A percentile compares a stretch with the other conserved stretches of the same genome.
phyloP scores from a whole-genome alignment of 92 coral and sea anemone genomes.

The Bergia puertoricense region DNA sequence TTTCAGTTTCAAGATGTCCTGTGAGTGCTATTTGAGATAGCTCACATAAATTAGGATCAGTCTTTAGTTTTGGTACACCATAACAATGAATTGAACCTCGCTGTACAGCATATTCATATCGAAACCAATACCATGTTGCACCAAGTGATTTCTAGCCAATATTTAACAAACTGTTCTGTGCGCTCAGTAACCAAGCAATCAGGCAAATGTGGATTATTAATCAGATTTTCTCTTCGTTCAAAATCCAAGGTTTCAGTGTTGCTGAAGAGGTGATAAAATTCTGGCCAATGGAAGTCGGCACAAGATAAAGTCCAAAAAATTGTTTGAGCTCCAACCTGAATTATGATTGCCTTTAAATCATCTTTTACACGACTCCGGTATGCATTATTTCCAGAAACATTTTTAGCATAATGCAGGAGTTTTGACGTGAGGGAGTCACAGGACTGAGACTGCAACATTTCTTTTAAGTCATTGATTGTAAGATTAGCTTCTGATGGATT shows the following conservation, averaged over 20 bases:
- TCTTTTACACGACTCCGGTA: slow-evolving; percentile 30
- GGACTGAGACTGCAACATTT: slow-evolving; percentile 22
- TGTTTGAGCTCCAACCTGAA: slow-evolving; percentile 36
- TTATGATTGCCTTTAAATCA: slow-evolving; percentile 25
- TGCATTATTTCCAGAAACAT: slow-evolving; percentile 32
- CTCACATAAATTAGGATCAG: slow-evolving; percentile 66
- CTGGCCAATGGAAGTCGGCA: slow-evolving; percentile 41
- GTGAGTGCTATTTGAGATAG: slow-evolving; percentile 54
- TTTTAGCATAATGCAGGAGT: slow-evolving; percentile 45
- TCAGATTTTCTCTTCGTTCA: slow-evolving; percentile 43
- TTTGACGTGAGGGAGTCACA: slow-evolving; percentile 22
- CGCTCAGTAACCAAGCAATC: slow-evolving; percentile 69
- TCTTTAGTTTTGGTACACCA: slow-evolving; percentile 67
- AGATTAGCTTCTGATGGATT: slow-evolving; percentile 40
- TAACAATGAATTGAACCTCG: slow-evolving; percentile 76
- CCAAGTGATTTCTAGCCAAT: slow-evolving; percentile 59
- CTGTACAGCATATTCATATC: slow-evolving; percentile 73
- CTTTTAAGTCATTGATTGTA: slow-evolving; percentile 14
- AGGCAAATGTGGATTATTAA: slow-evolving; percentile 52
- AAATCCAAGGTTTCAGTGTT: not conserved
- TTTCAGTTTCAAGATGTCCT: slow-evolving; percentile 54
- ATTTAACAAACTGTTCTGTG: slow-evolving; percentile 62
- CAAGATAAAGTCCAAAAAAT: slow-evolving; percentile 45
- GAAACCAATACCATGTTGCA: slow-evolving; percentile 65
- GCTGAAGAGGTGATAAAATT: slow-evolving; percentile 12